phyloP scores from a whole-genome alignment of 2,113 vertebrate species.

The Stegastes partitus region DNA sequence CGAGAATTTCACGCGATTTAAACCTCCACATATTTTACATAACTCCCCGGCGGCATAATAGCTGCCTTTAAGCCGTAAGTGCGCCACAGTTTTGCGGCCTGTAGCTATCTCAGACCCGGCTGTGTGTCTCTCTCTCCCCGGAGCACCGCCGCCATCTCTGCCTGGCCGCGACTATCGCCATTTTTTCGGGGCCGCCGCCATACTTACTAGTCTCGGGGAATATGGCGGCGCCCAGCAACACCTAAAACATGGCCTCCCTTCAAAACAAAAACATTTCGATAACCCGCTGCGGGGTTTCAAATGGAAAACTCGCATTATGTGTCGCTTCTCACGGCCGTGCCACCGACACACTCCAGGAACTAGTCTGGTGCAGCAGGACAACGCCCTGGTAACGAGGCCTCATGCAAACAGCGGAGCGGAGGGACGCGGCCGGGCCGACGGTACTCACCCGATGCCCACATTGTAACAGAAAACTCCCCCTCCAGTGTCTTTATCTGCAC shows the following conservation, averaged over 20 bases:
- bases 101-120: conserved; percentile 60
- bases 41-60: accelerated
- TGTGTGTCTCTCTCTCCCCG: conserved; percentile 18
- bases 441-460: conserved; percentile 97
- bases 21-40: accelerated
- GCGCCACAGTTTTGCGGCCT: conserved; percentile 81
- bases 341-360: conserved; percentile 62
- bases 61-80: not conserved
- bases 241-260: conserved; percentile 98
- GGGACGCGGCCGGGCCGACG: conserved; percentile 32
- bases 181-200: conserved; percentile 97
- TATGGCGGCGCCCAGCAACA: conserved; percentile 99
- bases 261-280: conserved; percentile 94
- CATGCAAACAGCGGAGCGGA: conserved; percentile 64
- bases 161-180: conserved; percentile 83
- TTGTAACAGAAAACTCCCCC: conserved; percentile 97
- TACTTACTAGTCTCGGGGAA: conserved; percentile 95
- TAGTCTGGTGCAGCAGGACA: conserved; percentile 82
- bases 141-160: conserved; percentile 89
- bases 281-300: conserved; percentile 3
- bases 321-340: conserved; percentile 29
- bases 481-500: conserved; percentile 99
- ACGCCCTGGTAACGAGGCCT: conserved; percentile 84
- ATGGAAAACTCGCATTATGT: conserved; percentile 33
- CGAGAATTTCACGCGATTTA: not conserved